Evolutionary conservation across 1,140 invertebrate genomes (phyloP).

Genomic region (Tetraneura akinire): DNA sequence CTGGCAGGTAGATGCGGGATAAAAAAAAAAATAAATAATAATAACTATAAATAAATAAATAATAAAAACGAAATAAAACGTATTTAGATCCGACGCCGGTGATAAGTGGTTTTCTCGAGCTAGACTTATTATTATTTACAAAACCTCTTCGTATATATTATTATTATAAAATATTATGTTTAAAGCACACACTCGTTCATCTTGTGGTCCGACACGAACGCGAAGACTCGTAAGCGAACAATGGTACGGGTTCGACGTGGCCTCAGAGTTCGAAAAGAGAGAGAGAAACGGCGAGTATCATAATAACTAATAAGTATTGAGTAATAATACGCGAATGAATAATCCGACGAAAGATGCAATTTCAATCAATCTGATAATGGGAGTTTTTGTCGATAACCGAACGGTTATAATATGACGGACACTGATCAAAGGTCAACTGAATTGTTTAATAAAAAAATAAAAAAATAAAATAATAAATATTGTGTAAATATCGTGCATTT

Average conservation of each 20-base stretch:
- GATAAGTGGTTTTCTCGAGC: conserved; percentile 50
- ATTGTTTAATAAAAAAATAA: too few relatives aligned
- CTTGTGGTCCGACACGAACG: neutral
- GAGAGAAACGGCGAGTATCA: neutral
- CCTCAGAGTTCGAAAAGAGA: neutral
- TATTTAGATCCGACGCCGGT: conserved; percentile 31
- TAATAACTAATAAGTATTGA: too few relatives aligned
- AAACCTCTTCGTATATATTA: conserved; percentile 11
- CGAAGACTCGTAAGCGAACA: conserved; percentile 26
- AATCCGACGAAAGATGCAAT: conserved; percentile 49
- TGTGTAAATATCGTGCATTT: too few relatives aligned
- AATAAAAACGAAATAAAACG: too few relatives aligned
- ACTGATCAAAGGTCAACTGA: conserved; percentile 19
- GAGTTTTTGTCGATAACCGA: conserved; percentile 36
- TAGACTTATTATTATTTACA: conserved; percentile 27
- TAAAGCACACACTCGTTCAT: neutral
- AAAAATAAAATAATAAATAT: too few relatives aligned
- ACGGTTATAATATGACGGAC: too few relatives aligned
- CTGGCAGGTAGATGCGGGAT: conserved; percentile 32
- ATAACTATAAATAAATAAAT: too few relatives aligned
- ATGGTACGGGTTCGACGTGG: neutral
- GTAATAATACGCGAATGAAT: conserved; percentile 45
- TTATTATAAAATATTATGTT: neutral
- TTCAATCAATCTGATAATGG: conserved; percentile 38
- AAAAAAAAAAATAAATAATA: conserved; percentile 44